Evolutionary conservation across 92 coral and sea anemone genomes (phyloP), one percentile per base, ranked within the genome.

Genomic region (Virgularia gustaviana): DNA sequence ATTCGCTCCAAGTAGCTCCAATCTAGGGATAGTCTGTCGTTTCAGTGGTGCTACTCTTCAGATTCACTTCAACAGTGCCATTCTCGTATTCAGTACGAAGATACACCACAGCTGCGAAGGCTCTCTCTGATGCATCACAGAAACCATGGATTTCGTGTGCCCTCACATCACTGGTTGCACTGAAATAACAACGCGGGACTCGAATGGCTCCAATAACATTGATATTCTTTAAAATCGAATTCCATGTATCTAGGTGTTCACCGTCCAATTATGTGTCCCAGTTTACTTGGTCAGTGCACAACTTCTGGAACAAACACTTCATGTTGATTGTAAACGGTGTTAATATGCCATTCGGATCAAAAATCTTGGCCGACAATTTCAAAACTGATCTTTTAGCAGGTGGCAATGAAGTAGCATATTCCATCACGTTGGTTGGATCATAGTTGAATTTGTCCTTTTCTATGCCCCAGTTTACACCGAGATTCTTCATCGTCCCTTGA

Each of bases 321-420:
- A 60, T 49, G n/a, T 57, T 51, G 3, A 63, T 71, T 33, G 83
- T 78, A 71, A 83, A 83, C 7, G 80, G 83, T 36, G 63, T 68
- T 67, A 82, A 51, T 29, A 66, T 53, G 45, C 86, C 78, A 11
- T 76, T 37, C 1, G 82, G 86, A 62, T 82, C 86, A 25, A 55
- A 55, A 8, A 55, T 8, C 25, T 60, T 60, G 2, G 66, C 0
- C 1, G 66, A 0, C 3, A 15, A 12, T 4, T 10, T 60, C 2
- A 60, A 31, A 6, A 60, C 4, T 3, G 66, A 60, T 2, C 66
- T 3, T n/a, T 60, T 60, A 1, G 45, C 37, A 6, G 4, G 15
- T 2, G 44, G 66, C n/a, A 60, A 31, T 4, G 66, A 60, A 15
- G n/a, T 33, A 2, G 12, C 66, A 31, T 60, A 31, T 19, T 30